Evolutionary conservation across 2,888 invertebrate genomes (phyloP).

Genomic region (Pemphredon lugubris): DNA sequence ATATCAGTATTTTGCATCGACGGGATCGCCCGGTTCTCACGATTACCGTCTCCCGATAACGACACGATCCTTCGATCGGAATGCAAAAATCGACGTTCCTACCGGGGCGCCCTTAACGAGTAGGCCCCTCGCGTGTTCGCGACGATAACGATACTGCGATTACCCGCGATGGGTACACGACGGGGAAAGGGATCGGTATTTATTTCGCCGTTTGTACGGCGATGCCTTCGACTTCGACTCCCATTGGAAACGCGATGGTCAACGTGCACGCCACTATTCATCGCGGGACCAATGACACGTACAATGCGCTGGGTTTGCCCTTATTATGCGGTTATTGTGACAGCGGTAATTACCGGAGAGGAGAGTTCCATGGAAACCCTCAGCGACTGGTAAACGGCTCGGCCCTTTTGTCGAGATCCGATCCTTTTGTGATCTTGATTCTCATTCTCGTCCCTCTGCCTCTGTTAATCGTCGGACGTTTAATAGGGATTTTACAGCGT

Average conservation of each 20-base stretch:
- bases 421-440: constrained; percentile 2
- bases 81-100: too few species aligned
- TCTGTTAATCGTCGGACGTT: background rate
- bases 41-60: too few species aligned
- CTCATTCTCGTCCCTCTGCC: background rate
- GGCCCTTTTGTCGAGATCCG: background rate
- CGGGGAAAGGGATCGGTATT: too few species aligned
- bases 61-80: too few species aligned
- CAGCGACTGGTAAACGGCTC: background rate
- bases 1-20: too few species aligned
- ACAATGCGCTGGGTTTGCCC: background rate
- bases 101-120: background rate
- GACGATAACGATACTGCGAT: too few species aligned
- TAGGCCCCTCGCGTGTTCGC: background rate
- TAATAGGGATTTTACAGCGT: background rate
- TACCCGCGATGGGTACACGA: too few species aligned
- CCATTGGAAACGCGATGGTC: background rate
- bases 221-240: background rate
- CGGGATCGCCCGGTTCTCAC: too few species aligned
- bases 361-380: constrained; percentile 1
- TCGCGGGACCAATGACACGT: constrained; percentile 1
- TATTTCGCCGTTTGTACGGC: background rate
- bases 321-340: constrained; percentile 12
- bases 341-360: constrained; percentile 4
- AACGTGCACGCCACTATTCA: background rate